Evolutionary conservation across 2,888 invertebrate species (phyloP).

Genomic region (Reticulitermes lucifugus): DNA sequence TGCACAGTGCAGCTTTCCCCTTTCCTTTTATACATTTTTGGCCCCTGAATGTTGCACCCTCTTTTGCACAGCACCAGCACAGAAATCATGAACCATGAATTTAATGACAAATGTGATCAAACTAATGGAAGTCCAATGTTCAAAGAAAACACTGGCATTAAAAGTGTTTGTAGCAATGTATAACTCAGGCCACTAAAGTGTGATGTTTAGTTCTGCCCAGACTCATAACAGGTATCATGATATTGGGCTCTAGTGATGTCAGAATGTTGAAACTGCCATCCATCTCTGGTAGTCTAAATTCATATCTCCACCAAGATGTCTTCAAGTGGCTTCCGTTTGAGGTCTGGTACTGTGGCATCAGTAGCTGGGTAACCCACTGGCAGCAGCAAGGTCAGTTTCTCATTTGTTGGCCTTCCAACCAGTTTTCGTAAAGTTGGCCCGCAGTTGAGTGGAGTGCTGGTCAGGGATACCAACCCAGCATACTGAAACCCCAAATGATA

Average conservation of each 20-base stretch:
- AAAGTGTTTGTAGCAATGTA: too few relatives aligned
- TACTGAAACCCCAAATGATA: conserved; percentile 67
- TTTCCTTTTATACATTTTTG: too few relatives aligned
- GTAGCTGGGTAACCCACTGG: conserved; percentile 88
- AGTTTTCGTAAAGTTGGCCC: conserved; percentile 82
- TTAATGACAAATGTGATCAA: too few relatives aligned
- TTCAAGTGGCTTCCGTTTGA: conserved; percentile 77
- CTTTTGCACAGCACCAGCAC: too few relatives aligned
- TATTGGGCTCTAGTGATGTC: not conserved
- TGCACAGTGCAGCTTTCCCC: too few relatives aligned
- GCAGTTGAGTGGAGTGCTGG: conserved; percentile 93
- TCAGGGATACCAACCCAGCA: conserved; percentile 87
- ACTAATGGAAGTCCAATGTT: too few relatives aligned
- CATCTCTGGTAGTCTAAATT: not conserved
- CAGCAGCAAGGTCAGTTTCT: conserved; percentile 83
- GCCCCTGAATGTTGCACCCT: too few relatives aligned
- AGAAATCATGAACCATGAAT: too few relatives aligned
- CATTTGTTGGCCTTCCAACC: conserved; percentile 81
- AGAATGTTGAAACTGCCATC: not conserved
- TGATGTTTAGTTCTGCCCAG: conserved; percentile 59
- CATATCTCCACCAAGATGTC: conserved; percentile 77
- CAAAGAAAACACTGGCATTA: too few relatives aligned
- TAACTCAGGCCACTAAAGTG: too few relatives aligned
- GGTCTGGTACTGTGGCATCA: conserved; percentile 82
- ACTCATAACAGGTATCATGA: conserved; percentile 57